A percentile compares a stretch with the other conserved stretches of the same genome.
These are phyloP conservation scores for Gila robusta DNA, from an alignment of 2,797 vertebrate species.

Conservation along the genomic window DNA sequence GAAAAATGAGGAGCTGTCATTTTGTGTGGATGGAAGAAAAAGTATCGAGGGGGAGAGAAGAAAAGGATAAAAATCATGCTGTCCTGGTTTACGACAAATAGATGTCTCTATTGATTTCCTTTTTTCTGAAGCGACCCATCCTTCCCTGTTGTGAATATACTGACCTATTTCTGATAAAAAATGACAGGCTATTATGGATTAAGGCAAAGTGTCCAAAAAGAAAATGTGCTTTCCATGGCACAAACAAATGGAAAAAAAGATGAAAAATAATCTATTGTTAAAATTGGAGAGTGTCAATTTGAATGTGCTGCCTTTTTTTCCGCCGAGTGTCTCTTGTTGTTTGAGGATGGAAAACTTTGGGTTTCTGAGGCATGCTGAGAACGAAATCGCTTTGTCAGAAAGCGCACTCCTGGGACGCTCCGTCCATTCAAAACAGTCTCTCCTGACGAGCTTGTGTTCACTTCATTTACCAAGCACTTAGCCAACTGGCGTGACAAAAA, in stretches of 20 bases:
- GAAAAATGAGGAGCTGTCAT: conserved; percentile 80
- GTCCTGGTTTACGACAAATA: conserved; percentile 87
- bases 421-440: conserved; percentile 53
- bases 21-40: conserved; percentile 73
- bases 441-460: conserved; percentile 46
- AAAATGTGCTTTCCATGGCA: conserved; percentile 76
- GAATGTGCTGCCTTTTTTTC: conserved; percentile 70
- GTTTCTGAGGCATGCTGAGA: conserved; percentile 76
- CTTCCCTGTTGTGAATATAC: conserved; percentile 83
- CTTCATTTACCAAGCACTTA: conserved; percentile 60
- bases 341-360: conserved; percentile 62
- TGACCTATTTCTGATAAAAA: conserved; percentile 81
- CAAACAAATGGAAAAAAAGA: conserved; percentile 79
- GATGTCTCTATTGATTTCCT: conserved; percentile 86
- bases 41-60: conserved; percentile 64
- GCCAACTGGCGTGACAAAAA: conserved; percentile 32
- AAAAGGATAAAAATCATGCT: conserved; percentile 82
- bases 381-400: conserved; percentile 70
- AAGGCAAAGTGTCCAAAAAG: conserved; percentile 80
- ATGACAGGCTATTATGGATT: conserved; percentile 79
- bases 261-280: conserved; percentile 80
- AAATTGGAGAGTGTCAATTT: conserved; percentile 77
- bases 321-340: conserved; percentile 57
- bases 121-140: conserved; percentile 81
- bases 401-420: conserved; percentile 63